Base-by-base conservation (phyloP, 2,888 invertebrate genomes). In the Chloromyia formosa region DNA sequence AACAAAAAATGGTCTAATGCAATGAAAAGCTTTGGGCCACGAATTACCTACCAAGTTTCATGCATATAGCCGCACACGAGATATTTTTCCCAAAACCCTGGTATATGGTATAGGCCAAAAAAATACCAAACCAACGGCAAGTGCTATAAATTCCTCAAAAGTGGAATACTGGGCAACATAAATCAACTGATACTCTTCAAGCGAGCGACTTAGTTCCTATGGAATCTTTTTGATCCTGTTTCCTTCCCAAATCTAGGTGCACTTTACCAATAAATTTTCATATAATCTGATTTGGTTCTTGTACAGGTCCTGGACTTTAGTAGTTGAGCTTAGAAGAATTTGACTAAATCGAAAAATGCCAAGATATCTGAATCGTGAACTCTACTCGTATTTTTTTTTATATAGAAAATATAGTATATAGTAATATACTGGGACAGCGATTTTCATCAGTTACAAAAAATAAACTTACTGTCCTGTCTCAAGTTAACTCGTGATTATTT, bases 401-500 rank as follows among this genome's bases (percentile, higher is more conserved):
- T 45, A 18, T 49, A 12, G 22, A 49, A 35, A 40, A 62, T 12
- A 49, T 35, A 35, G 27, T 35, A 35, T 35, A 35, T 7, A 66
- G 49, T 66, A 66, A 45, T 66, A 45, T 10, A 45, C 9, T 49
- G 45, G 18, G 66, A 20, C 23, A 66, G 49, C 49, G 66, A 66
- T 66, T 49, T 66, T 49, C 49, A 66, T 66, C 66, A 66, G 49
- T 35, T 35, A 35, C 27, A 35, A 22, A n/a, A 66, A 66, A 16
- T 10, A 66, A 49, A 42, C 35, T 40, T 66, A 56, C 56, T 71
- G 58, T 66, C 66, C 53, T 71, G 71, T 71, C 71, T 71, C 56
- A 56, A 54, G 54, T 69, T 56, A 56, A 58, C 42, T 71, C 71
- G 56, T 23, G 71, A 56, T 71, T 71, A 71, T 71, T 71, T 71